phyloP scores from a whole-genome alignment of 2,797 vertebrate species.

The Nothura maculosa region DNA sequence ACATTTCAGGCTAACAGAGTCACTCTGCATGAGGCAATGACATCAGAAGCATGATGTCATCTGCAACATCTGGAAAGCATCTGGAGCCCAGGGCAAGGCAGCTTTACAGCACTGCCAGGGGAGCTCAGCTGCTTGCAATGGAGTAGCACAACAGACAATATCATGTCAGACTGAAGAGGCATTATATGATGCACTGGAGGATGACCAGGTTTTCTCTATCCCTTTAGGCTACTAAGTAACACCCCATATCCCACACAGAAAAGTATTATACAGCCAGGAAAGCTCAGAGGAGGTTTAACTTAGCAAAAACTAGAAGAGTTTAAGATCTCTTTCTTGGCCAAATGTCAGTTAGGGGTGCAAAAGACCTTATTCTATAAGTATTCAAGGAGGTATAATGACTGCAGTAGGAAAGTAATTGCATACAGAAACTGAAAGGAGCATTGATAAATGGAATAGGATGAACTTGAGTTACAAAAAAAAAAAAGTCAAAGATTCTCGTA shows the following conservation, averaged over 20 bases:
- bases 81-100: not conserved
- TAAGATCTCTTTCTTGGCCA: not conserved
- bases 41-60: not conserved
- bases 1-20: not conserved
- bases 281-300: constrained; percentile 1
- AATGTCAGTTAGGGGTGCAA: not conserved
- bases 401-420: constrained; percentile 40
- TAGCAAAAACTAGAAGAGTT: not conserved
- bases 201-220: not conserved
- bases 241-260: not conserved
- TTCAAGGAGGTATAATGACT: constrained; percentile 31
- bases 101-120: not conserved
- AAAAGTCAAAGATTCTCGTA: not conserved
- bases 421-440: constrained; percentile 21
- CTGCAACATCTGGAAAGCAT: constrained; percentile 27
- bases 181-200: not conserved
- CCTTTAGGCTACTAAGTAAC: not conserved
- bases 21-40: not conserved
- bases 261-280: not conserved
- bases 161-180: not conserved
- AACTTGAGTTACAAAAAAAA: not conserved
- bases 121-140: not conserved
- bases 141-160: accelerated
- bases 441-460: constrained; percentile 36
- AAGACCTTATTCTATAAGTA: constrained; percentile 12